These are phyloP conservation scores for Eulemur rubriventer DNA, from an alignment of 2,797 vertebrate species.

Conservation along the genomic window DNA sequence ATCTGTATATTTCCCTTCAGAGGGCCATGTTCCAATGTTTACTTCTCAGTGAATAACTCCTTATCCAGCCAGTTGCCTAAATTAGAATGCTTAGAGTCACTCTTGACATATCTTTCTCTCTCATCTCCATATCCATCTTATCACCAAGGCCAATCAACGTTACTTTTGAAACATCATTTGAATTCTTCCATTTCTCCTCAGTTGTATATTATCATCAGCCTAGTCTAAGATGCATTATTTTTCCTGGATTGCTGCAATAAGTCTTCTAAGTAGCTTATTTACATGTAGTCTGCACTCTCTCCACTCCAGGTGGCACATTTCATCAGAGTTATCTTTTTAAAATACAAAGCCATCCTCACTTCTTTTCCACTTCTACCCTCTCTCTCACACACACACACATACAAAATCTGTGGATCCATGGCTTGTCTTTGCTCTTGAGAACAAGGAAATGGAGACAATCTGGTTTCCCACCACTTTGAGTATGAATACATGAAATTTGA, in stretches of 20 bases:
- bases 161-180: background rate
- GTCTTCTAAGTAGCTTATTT: background rate
- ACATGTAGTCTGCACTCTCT: background rate
- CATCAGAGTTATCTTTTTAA: background rate
- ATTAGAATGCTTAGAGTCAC: background rate
- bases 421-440: background rate
- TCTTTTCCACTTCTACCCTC: background rate
- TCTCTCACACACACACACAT: background rate
- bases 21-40: background rate
- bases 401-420: background rate
- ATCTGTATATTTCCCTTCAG: background rate
- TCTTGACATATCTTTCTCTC: background rate
- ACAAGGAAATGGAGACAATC: background rate
- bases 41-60: background rate
- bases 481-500: background rate
- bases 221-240: background rate
- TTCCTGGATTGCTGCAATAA: background rate
- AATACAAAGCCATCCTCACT: background rate
- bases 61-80: background rate
- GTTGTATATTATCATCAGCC: background rate
- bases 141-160: background rate
- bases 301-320: background rate
- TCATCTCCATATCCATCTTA: background rate
- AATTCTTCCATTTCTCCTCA: background rate
- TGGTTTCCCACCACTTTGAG: background rate